These are phyloP conservation scores for Taurulus bubalis DNA, from an alignment of 2,113 vertebrate genomes.

Conservation along the genomic window DNA sequence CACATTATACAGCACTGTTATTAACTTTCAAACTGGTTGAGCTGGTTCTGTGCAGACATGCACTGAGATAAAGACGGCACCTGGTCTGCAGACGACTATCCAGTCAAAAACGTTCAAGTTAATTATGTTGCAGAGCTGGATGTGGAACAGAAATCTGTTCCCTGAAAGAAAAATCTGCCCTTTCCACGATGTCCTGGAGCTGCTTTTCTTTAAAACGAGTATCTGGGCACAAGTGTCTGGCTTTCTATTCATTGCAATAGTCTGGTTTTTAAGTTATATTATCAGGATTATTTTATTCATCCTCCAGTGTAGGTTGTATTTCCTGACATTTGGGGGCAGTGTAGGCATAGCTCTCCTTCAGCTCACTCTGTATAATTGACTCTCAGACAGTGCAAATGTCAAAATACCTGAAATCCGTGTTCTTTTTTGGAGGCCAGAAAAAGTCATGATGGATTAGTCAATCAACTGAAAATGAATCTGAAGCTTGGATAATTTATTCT, in stretches of 20 bases:
- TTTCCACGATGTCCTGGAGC: neutral
- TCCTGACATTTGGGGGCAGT: conserved; percentile 6
- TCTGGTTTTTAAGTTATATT: neutral
- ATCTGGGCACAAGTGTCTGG: neutral
- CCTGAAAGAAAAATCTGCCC: conserved; percentile 8
- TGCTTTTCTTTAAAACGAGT: neutral
- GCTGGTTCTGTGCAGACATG: neutral
- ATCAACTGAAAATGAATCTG: no score
- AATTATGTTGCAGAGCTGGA: neutral
- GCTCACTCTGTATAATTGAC: neutral
- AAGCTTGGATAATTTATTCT: no score
- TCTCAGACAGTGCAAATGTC: no score
- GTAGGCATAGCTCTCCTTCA: neutral
- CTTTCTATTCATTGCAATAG: neutral
- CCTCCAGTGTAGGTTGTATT: neutral
- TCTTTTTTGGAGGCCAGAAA: neutral
- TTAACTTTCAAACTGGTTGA: conserved; percentile 1
- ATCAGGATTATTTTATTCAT: neutral
- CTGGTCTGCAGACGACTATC: neutral
- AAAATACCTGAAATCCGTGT: neutral
- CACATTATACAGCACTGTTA: neutral
- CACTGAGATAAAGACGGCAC: neutral
- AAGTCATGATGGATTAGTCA: neutral
- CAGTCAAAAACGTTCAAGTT: neutral
- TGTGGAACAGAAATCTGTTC: neutral